Conservation (phyloP, 2,888 invertebrate genomes). For the Malachius bipustulatus region DNA sequence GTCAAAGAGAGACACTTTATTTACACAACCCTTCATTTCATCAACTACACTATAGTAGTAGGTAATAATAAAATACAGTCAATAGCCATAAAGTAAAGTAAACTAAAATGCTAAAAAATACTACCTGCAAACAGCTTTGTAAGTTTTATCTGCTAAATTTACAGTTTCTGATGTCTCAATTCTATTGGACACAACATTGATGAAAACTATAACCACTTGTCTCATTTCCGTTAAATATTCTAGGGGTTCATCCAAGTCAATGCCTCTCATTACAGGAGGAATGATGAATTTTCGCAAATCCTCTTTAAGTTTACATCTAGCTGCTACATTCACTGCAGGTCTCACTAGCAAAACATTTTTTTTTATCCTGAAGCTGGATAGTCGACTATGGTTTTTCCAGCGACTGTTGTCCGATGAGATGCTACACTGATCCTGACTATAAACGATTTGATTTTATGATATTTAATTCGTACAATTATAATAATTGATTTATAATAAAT, state of each 20-base stretch:
- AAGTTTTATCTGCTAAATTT: constrained; percentile 41
- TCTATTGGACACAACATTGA: constrained; percentile 43
- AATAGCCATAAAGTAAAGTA: not conserved
- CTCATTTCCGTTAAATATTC: constrained; percentile 64
- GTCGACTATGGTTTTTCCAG: no score
- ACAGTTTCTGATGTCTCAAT: constrained; percentile 38
- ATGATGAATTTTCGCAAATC: constrained; percentile 45
- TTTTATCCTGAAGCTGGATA: no score
- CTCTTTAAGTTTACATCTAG: constrained; percentile 34
- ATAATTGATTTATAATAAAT: no score
- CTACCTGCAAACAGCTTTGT: constrained; percentile 39
- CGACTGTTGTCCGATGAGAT: no score
- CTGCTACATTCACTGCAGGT: constrained; percentile 38
- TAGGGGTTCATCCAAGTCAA: constrained; percentile 54
- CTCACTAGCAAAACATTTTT: constrained; percentile 35
- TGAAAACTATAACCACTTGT: constrained; percentile 55
- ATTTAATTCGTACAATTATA: no score
- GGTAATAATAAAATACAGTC: not conserved
- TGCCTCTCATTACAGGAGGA: constrained; percentile 46
- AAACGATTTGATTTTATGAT: no score
- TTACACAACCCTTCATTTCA: constrained; percentile 45
- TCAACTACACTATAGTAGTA: not conserved
- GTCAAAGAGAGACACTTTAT: constrained; percentile 55
- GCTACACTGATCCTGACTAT: no score
- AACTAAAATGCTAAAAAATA: not conserved